Evolutionary conservation across 2,888 invertebrate genomes (phyloP).

Genomic region (Netelia inedita): DNA sequence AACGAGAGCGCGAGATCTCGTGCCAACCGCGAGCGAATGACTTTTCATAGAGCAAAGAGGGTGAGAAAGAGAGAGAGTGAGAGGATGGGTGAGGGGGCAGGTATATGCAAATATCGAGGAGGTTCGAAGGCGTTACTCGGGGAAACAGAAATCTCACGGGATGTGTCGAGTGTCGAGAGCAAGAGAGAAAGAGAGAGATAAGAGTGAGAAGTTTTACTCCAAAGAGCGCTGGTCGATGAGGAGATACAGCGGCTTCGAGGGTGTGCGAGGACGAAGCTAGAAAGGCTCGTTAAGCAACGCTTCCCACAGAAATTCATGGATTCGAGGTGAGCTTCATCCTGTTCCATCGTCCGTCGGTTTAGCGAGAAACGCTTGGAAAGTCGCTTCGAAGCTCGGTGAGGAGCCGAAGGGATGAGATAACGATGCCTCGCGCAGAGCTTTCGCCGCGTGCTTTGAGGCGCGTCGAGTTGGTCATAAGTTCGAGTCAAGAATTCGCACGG

Average conservation of each 20-base stretch:
- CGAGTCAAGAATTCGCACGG: constrained; percentile 82
- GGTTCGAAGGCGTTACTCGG: constrained; percentile 60
- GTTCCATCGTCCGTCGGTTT: constrained; percentile 47
- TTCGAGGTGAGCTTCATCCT: constrained; percentile 69
- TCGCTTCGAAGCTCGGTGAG: constrained; percentile 19
- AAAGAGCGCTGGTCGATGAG: constrained; percentile 47
- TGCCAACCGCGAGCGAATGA: constrained; percentile 55
- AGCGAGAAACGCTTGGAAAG: constrained; percentile 51
- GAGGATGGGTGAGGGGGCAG: not conserved
- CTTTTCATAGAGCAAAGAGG: constrained; percentile 42
- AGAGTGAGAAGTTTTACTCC: constrained; percentile 29
- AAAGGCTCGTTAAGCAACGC: constrained; percentile 78
- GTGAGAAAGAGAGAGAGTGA: constrained; percentile 3
- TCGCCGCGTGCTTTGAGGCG: constrained; percentile 50
- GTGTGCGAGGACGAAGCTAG: constrained; percentile 60
- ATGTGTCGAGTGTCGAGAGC: constrained; percentile 42
- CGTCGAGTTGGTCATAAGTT: constrained; percentile 81
- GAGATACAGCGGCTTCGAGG: constrained; percentile 52
- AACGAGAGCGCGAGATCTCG: constrained; percentile 31
- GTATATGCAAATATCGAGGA: constrained; percentile 68
- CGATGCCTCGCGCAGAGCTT: constrained; percentile 16
- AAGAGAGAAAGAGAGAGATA: constrained; percentile 30
- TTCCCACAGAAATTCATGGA: constrained; percentile 73
- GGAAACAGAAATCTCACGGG: constrained; percentile 59
- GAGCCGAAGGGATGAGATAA: constrained; percentile 33